These are phyloP conservation scores for Smithornis capensis DNA, from an alignment of 2,113 vertebrate genomes.

Conservation along the genomic window DNA sequence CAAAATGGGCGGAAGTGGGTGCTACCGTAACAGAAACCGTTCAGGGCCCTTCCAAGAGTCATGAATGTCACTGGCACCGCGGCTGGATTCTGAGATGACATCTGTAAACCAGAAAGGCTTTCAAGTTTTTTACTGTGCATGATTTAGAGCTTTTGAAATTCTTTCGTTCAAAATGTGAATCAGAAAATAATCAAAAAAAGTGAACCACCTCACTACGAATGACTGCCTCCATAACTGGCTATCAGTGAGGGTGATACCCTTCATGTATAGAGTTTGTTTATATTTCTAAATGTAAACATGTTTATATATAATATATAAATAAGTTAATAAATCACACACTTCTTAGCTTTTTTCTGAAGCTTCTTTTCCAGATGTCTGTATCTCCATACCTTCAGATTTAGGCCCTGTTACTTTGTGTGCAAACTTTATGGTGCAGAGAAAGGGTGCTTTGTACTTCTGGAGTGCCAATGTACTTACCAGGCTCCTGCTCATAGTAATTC, in stretches of 20 bases:
- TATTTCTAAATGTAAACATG: not conserved
- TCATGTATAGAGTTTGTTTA: accelerated
- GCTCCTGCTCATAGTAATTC: not conserved
- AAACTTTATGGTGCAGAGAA: not conserved
- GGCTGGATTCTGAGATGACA: not conserved
- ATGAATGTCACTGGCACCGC: not conserved
- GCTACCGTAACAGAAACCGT: not conserved
- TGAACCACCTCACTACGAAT: accelerated
- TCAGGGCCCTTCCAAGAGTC: not conserved
- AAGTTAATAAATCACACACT: not conserved
- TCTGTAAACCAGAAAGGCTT: not conserved
- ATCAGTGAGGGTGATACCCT: too few species aligned
- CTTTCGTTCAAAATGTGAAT: not conserved
- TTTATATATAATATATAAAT: not conserved
- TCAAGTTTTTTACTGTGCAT: not conserved
- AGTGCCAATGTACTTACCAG: too few species aligned
- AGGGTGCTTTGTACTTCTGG: not conserved
- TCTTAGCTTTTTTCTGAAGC: not conserved
- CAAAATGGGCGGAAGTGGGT: not conserved
- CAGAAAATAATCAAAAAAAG: not conserved
- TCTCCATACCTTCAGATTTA: not conserved
- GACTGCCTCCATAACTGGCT: not conserved
- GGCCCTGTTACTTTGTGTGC: too few species aligned
- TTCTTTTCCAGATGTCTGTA: not conserved
- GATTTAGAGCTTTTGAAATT: not conserved